Evolutionary conservation across 2,113 vertebrate genomes (phyloP).

Genomic region (Ailurus styani): DNA sequence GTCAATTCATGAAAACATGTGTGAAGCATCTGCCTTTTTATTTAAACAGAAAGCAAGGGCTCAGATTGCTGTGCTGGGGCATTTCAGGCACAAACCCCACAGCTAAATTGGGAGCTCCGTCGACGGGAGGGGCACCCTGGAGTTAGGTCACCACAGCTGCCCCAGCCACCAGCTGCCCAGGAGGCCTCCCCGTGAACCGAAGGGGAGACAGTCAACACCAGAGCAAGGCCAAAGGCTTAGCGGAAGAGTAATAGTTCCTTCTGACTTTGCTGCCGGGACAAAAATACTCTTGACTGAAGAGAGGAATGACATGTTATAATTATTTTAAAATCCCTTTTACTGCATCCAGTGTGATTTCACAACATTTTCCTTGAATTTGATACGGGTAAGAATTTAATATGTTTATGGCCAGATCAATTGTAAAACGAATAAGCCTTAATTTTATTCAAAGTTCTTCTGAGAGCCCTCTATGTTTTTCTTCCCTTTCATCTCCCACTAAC

Average conservation of each 20-base stretch:
- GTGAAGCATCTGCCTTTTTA: conserved; percentile 73
- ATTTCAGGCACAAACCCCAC: conserved; percentile 10
- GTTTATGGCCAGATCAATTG: neutral
- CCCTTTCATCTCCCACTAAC: neutral
- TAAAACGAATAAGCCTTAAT: neutral
- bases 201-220: neutral
- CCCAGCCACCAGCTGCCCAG: conserved; percentile 24
- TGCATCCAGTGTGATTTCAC: conserved; percentile 32
- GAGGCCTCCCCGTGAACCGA: neutral
- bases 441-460: neutral
- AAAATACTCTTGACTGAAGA: neutral
- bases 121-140: neutral
- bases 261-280: neutral
- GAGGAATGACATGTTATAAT: conserved; percentile 29
- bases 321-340: conserved; percentile 44
- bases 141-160: conserved; percentile 58
- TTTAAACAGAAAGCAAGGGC: conserved; percentile 55
- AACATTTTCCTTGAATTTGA: conserved; percentile 55
- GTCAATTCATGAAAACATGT: conserved; percentile 68
- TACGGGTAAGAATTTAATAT: conserved; percentile 19
- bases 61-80: neutral
- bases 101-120: conserved; percentile 34
- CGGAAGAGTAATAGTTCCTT: neutral
- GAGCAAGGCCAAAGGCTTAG: neutral
- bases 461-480: neutral